Base-by-base conservation (phyloP, 2,888 invertebrate species). In the Listrodromus nycthemerus region DNA sequence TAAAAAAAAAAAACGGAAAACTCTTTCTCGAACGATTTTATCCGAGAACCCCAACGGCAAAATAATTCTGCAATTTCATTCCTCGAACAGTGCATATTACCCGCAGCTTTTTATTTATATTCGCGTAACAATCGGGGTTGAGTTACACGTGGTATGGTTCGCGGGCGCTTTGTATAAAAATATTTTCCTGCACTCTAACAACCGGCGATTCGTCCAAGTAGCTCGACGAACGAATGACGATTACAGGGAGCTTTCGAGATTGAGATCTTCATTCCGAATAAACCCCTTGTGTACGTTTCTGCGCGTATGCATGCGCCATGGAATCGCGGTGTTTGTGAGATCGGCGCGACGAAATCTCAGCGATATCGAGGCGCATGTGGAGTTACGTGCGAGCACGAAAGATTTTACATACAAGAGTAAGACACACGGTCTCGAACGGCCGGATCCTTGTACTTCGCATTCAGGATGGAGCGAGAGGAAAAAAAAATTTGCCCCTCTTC, bases 191-290 rank as follows among this genome's bases (percentile, higher is more conserved):
- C 45, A 65, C 16, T 19, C 71, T 77, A 82, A 82, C 66, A 66
- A 76, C 77, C 77, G 70, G 65, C n/a, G 76, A 71, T 66, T 52
- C 82, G 58, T 50, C 77, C 45, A 83, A 83, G 79, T 83, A 75
- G 81, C 84, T 73, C 76, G 69, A 45, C 75, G 55, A 70, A 76
- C 77, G 80, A 73, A 85, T 80, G 77, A 86, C 85, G 85, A 85
- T 85, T 84, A 86, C 77, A 76, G 66, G 78, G 83, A 83, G 78
- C 41, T 41, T 13, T 85, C 76, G 73, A 85, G 86, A 86, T 86
- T 82, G 80, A 55, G 73, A 85, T 85, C 83, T 82, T 82, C 71
- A 55, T 82, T 76, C 55, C 55, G 27, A n/a, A 48, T 58, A 27
- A 58, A 58, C 27, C 27, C 58, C 27, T 41, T 24, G 52, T 33